Evolutionary conservation across 2,888 invertebrate genomes (phyloP).

Genomic region (Lutraria lutraria): DNA sequence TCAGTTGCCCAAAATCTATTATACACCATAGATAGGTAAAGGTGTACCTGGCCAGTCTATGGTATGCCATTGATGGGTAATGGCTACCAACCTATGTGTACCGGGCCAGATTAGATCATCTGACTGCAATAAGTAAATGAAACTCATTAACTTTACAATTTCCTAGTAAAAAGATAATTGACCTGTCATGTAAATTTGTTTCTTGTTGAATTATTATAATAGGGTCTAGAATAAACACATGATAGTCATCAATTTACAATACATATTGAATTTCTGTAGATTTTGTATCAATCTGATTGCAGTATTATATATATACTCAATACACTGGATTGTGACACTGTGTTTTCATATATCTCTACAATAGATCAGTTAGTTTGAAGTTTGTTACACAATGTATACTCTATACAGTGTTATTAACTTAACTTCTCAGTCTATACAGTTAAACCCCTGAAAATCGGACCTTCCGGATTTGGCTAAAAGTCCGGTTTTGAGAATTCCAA

Average conservation of each 20-base stretch:
- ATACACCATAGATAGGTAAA: too few relatives aligned
- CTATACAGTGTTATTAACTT: too few relatives aligned
- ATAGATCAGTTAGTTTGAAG: not conserved
- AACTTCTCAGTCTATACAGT: too few relatives aligned
- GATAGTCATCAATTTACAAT: slow-evolving; percentile 15
- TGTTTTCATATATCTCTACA: not conserved
- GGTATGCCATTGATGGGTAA: too few relatives aligned
- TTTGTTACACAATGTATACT: not conserved
- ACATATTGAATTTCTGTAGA: slow-evolving; percentile 15
- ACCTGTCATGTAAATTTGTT: not conserved
- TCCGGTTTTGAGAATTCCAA: too few relatives aligned
- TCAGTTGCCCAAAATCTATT: too few relatives aligned
- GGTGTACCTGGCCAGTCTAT: too few relatives aligned
- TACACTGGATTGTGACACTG: not conserved
- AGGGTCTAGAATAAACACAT: slow-evolving; percentile 9
- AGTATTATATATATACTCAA: not conserved
- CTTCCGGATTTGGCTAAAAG: too few relatives aligned
- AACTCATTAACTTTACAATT: not conserved
- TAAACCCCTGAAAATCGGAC: too few relatives aligned
- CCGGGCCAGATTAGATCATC: not conserved
- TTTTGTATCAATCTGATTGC: not conserved
- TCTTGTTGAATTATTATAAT: too few relatives aligned
- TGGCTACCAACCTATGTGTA: too few relatives aligned
- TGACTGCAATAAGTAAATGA: not conserved
- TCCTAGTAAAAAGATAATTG: not conserved